Base-by-base conservation (phyloP, 1,140 invertebrate genomes). In the Ceratoteleas bidentatus region DNA sequence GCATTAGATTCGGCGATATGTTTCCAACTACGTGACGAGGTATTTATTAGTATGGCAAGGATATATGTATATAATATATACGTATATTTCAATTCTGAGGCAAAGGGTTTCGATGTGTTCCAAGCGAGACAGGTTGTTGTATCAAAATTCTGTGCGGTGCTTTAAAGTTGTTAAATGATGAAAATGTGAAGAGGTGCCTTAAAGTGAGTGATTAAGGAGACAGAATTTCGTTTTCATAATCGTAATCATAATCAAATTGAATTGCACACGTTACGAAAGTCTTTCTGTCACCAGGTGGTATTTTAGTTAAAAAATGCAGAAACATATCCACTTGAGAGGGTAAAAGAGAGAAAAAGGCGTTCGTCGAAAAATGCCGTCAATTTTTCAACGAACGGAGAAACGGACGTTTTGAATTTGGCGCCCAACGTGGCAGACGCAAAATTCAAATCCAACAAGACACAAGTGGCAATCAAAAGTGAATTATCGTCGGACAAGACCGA, bases 1-100 rank as follows among this genome's bases (percentile, higher is more conserved):
- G 82, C 61, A 50, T 70, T 77, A 81, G 36, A 84, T 69, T 64
- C 61, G 54, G 49, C 53, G 58, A 79, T 0, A 76, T 54, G 7
- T 77, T 75, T 75, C 34, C 62, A 80, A 75, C 81, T 78, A 84
- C 57, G 64, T 74, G 68, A 84, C 50, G 62, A 78, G 58, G 53
- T 72, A 72, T 58, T 14, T 24, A 4, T 70, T n/a, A 14, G 34
- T 56, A 69, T 38, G 3, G 57, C 50, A 68, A 57, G 15, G 14
- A 50, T 47, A 57, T 33, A 43, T 24, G 24, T 54, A 66, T 61
- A 54, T 4, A 24, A 24, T 24, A 24, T 24, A 24, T 24, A 24
- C 1, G 4, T 62, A 40, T 56, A 50, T 68, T 58, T 15, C 38
- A 60, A 74, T 69, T 81, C 34, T 34, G 43, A 49, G 38, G n/a